Evolutionary conservation across 2,888 invertebrate genomes (phyloP).

Genomic region (Itoplectis maculator): DNA sequence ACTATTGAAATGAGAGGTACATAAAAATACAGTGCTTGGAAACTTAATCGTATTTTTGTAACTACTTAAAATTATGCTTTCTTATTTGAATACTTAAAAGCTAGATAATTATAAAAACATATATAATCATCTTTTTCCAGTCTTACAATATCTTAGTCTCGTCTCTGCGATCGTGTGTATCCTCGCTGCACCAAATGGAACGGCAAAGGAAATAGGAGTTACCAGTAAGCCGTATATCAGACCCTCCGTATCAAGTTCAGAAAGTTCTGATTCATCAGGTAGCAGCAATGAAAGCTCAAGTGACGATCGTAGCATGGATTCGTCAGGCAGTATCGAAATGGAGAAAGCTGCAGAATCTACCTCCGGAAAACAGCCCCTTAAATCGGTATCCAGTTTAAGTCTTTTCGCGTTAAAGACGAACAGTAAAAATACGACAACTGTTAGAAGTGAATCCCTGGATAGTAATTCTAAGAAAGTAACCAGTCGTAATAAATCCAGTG

Average conservation of each 20-base stretch:
- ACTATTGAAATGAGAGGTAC: slow-evolving; percentile 47
- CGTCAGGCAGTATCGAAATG: too few relatives aligned
- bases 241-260: not conserved
- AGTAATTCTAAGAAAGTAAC: not conserved
- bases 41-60: not conserved
- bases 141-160: slow-evolving; percentile 45
- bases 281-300: not conserved
- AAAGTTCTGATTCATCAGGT: not conserved
- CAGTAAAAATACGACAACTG: not conserved
- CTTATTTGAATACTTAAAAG: not conserved
- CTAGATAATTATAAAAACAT: not conserved
- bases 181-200: slow-evolving; percentile 43
- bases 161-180: slow-evolving; percentile 44
- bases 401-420: not conserved
- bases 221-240: not conserved
- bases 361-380: not conserved
- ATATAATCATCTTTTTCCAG: slow-evolving; percentile 48
- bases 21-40: slow-evolving; percentile 1
- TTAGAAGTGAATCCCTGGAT: not conserved
- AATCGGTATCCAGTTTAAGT: not conserved
- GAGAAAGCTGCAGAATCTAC: not conserved
- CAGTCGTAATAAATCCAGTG: not conserved
- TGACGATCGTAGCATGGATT: not conserved
- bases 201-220: not conserved
- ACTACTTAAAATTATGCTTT: not conserved